phyloP scores from a whole-genome alignment of 2,888 invertebrate genomes.

The Hirtodrosophila alboralis region DNA sequence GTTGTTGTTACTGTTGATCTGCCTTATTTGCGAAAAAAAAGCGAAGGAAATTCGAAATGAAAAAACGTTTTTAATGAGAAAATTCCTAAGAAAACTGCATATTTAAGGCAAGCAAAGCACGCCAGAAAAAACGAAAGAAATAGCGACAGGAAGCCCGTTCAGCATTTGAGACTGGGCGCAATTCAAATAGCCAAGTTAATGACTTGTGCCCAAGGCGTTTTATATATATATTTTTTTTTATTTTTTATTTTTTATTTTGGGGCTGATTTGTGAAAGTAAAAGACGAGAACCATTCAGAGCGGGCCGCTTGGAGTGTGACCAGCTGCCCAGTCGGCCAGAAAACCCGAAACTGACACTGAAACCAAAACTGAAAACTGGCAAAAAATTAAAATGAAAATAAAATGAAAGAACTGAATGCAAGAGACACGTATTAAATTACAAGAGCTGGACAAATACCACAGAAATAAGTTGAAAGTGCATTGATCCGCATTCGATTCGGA shows the following conservation, averaged over 20 bases:
- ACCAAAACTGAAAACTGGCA: conserved; percentile 11
- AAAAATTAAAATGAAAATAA: neutral
- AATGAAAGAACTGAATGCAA: conserved; percentile 9
- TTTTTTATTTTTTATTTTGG: conserved; percentile 9
- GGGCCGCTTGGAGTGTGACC: conserved; percentile 38
- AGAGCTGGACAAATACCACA: conserved; percentile 45
- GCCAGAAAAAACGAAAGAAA: conserved; percentile 29
- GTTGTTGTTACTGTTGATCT: conserved; percentile 56
- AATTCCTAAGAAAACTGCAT: conserved; percentile 80
- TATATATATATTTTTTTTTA: conserved; percentile 29
- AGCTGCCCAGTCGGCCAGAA: conserved; percentile 36
- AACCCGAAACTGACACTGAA: conserved; percentile 34
- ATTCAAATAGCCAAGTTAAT: conserved; percentile 81
- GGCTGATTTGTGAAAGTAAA: conserved; percentile 73
- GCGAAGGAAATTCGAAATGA: conserved; percentile 31
- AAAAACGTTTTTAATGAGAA: conserved; percentile 71
- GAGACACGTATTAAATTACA: conserved; percentile 40
- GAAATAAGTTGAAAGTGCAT: conserved; percentile 60
- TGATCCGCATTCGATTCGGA: conserved; percentile 66
- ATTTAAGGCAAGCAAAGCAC: conserved; percentile 61
- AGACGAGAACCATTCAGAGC: conserved; percentile 13
- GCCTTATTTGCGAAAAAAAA: conserved; percentile 62
- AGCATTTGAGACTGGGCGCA: conserved; percentile 26
- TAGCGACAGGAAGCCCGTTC: conserved; percentile 61
- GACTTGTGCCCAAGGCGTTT: conserved; percentile 71